These are phyloP conservation scores for Baccha elongata DNA, from an alignment of 2,888 invertebrate species.

Conservation along the genomic window DNA sequence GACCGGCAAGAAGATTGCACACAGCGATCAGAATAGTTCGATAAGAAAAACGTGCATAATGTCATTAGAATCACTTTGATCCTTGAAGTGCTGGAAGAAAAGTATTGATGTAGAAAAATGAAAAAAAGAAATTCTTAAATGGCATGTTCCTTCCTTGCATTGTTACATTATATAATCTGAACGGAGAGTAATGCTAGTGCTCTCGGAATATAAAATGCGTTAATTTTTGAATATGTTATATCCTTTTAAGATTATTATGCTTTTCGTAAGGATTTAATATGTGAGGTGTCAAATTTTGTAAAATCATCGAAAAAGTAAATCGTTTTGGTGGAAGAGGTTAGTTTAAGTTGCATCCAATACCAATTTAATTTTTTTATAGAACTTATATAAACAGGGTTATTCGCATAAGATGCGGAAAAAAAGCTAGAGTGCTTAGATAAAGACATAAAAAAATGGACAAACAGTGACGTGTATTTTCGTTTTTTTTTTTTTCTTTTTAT, in stretches of 20 bases:
- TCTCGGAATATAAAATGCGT: slow-evolving; percentile 53
- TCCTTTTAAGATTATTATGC: slow-evolving; percentile 3
- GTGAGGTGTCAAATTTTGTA: no score
- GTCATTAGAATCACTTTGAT: slow-evolving; percentile 65
- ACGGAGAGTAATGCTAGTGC: slow-evolving; percentile 38
- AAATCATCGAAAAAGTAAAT: no score
- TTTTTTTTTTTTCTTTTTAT: no score
- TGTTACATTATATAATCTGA: slow-evolving; percentile 15
- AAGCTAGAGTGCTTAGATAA: no score
- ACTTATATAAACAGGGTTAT: no score
- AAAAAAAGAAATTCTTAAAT: neutral
- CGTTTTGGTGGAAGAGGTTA: no score
- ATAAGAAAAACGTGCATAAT: slow-evolving; percentile 67
- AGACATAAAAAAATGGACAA: no score
- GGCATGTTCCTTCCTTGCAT: slow-evolving; percentile 30
- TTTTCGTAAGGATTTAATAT: slow-evolving; percentile 36
- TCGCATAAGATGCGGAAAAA: no score
- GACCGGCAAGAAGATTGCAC: slow-evolving; percentile 59
- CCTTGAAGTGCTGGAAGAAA: slow-evolving; percentile 39
- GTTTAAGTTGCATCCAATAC: no score
- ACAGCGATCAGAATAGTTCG: slow-evolving; percentile 57
- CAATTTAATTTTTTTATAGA: no score
- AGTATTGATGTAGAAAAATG: neutral
- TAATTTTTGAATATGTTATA: slow-evolving; percentile 68
- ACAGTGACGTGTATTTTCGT: no score